phyloP scores from a whole-genome alignment of 2,113 vertebrate species.

The Cynopterus brachyotis region DNA sequence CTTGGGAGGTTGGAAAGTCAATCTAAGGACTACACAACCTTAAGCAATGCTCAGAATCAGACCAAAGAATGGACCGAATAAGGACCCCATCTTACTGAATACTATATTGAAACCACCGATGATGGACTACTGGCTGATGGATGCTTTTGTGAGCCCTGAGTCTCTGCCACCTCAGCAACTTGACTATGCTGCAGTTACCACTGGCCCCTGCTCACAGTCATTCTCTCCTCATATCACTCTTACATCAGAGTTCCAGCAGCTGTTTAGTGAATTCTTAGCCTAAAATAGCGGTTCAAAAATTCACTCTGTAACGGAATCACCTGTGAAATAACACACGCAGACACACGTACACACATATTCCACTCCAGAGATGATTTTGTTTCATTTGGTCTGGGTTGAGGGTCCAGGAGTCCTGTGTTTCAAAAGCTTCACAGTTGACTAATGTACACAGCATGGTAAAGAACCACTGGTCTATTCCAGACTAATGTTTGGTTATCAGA shows the following conservation, averaged over 20 bases:
- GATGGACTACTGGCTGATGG: too few species aligned
- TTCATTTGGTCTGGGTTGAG: background rate
- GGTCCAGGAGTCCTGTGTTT: background rate
- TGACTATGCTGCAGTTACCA: background rate
- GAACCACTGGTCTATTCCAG: background rate
- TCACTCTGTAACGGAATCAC: background rate
- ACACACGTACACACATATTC: fast-evolving
- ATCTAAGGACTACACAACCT: background rate
- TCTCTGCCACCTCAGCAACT: background rate
- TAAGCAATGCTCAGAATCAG: background rate
- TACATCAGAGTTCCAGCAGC: background rate
- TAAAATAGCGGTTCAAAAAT: background rate
- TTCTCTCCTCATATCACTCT: background rate
- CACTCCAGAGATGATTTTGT: background rate
- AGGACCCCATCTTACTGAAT: background rate
- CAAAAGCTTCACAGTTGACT: background rate
- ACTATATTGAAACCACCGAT: background rate
- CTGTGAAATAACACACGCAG: background rate
- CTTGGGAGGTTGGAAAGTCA: background rate
- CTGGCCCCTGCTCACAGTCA: background rate
- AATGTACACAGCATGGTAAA: background rate
- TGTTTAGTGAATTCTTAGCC: background rate
- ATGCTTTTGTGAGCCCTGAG: background rate
- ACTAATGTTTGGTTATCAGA: background rate
- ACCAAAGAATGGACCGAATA: background rate